Evolutionary conservation across 2,797 vertebrate species (phyloP), one percentile per base, ranked within the genome.

Genomic region (Moxostoma hubbsi): DNA sequence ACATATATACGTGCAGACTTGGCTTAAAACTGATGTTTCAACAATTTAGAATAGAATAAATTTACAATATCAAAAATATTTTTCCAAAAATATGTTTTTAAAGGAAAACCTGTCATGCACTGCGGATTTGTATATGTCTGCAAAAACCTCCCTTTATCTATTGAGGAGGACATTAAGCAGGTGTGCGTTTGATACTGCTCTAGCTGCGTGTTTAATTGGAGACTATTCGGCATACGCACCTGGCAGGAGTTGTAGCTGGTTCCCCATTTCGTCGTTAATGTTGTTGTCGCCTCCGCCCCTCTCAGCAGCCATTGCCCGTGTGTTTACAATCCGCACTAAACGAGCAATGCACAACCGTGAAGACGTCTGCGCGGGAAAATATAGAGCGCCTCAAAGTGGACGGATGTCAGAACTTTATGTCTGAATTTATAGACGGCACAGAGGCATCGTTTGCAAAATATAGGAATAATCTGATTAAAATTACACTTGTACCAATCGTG

Each of bases 291-390:
- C 95, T 79, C 90, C 94, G 57, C 92, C 96, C 66, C 93, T 94
- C 82, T 98, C 96, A 90, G 95, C 97, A 90, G 97, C 97, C 98
- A 98, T 95, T 92, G 86, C 96, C 36, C 92, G 89, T 91, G 90
- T 98, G 93, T 95, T 94, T 94, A 94, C 92, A 92, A 73, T 74
- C 76, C 73, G 53, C 47, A 69, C 71, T 68, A 11, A n/a, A 66
- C 68, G 16, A 76, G 24, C 50, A 55, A 7, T 64, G 49, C 58
- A 18, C 57, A 16, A 70, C 50, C 7, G 11, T 8, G 45, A 75
- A 46, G 47, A 68, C 15, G 13, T 6, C 5, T 0, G 4, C 4
- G 43, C 1, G 2, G 18, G 0, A 36, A 62, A 62, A 15, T 7
- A 12, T 12, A 64, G 54, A 49, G 72, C 71, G 75, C 61, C 83